A percentile compares a stretch with the other conserved stretches of the same genome.
These are phyloP conservation scores for Agapornis roseicollis DNA, from an alignment of 2,113 vertebrate species.

Conservation along the genomic window DNA sequence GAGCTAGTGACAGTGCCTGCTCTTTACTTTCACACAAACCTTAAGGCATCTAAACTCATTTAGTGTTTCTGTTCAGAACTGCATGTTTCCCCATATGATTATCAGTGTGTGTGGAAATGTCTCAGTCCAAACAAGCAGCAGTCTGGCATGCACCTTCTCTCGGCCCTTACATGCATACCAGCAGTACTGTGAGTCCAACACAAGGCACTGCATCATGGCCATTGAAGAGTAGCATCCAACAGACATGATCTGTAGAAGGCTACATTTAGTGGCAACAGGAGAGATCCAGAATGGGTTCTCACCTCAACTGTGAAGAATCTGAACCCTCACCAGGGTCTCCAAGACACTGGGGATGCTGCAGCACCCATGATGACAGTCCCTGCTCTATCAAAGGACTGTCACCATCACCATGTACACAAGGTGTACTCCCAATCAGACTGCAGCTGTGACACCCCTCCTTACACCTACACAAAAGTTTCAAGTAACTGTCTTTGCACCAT, in stretches of 20 bases:
- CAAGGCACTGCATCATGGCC: background rate
- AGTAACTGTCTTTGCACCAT: background rate
- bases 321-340: background rate
- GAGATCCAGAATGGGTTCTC: background rate
- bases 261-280: background rate
- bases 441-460: background rate
- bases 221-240: background rate
- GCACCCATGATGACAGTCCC: background rate
- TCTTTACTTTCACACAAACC: background rate
- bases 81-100: background rate
- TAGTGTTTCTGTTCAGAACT: background rate
- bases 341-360: fast-evolving
- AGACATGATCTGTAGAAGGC: background rate
- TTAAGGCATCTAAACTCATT: background rate
- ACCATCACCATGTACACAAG: background rate
- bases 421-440: background rate
- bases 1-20: background rate
- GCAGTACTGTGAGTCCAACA: background rate
- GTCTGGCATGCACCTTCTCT: background rate
- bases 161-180: fast-evolving
- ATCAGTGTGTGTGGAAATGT: background rate
- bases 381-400: background rate
- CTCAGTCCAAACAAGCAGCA: background rate
- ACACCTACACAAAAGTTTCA: background rate
- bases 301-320: background rate